A percentile compares a stretch with the other conserved stretches of the same genome.
Evolutionary conservation across 2,888 invertebrate species (phyloP).

Genomic region (Parasteatoda lunata): DNA sequence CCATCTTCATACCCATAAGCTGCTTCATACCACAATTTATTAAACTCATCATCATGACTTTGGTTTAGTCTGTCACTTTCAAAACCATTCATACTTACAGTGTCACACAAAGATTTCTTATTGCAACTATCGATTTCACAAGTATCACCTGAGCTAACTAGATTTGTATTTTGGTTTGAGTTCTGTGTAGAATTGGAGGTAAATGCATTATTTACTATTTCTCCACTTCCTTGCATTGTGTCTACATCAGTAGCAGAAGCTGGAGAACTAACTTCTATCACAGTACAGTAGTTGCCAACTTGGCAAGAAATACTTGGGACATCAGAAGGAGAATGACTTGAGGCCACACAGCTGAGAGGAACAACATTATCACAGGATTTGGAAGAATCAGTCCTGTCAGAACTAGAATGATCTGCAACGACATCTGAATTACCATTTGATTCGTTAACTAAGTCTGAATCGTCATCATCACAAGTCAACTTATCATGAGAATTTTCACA

Average conservation of each 20-base stretch:
- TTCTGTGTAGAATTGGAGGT: too few relatives aligned
- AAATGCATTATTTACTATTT: too few relatives aligned
- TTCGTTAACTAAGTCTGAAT: neutral
- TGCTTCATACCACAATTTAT: slow-evolving; percentile 33
- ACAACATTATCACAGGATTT: slow-evolving; percentile 66
- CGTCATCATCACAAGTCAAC: too few relatives aligned
- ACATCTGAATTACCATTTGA: neutral
- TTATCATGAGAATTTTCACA: slow-evolving; percentile 3
- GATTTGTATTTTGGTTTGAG: too few relatives aligned
- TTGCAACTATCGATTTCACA: neutral
- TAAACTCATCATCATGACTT: neutral
- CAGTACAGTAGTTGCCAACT: slow-evolving; percentile 49
- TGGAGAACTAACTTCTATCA: slow-evolving; percentile 57
- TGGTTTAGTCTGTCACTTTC: neutral
- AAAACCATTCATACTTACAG: neutral
- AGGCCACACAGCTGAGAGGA: slow-evolving; percentile 42
- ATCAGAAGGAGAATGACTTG: slow-evolving; percentile 41
- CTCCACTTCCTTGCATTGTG: too few relatives aligned
- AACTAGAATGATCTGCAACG: slow-evolving; percentile 26
- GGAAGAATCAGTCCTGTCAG: slow-evolving; percentile 57
- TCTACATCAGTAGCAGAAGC: neutral
- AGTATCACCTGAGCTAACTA: too few relatives aligned
- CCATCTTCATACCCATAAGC: slow-evolving; percentile 13
- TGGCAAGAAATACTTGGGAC: slow-evolving; percentile 58
- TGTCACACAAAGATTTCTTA: neutral